Base-by-base conservation (phyloP, 2,888 invertebrate species). In the Apotomis capreana region DNA sequence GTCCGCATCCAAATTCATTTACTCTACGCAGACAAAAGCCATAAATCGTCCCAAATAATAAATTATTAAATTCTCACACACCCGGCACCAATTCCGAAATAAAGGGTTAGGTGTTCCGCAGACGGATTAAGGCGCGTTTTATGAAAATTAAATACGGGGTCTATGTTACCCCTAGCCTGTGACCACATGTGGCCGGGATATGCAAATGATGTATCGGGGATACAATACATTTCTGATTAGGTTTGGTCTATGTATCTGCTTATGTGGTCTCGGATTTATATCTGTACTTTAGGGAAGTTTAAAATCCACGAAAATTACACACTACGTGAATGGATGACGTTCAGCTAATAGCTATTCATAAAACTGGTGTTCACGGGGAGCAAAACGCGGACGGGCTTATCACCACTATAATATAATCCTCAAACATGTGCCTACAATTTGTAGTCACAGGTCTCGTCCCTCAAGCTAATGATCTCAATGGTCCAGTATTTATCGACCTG, bases 71-170 rank as follows among this genome's bases (percentile, higher is more conserved):
- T 71, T 71, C 71, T 61, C 71, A 68, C 70, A 70, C 71, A 71
- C 67, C 84, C 86, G 81, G 82, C 87, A 80, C 88, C 87, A 89
- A 89, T 89, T 90, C 85, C 80, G 81, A 88, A 88, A 88, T 87
- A 87, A 90, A 89, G 89, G 92, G 88, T 86, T 83, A 81, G 83
- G 84, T 86, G 89, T 89, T 78, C 85, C 80, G 85, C 87, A 88
- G 89, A 89, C 88, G 83, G 90, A 92, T 92, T 92, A 91, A 90
- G 90, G 87, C 87, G 87, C 87, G 87, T 91, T 92, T 89, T 90
- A 90, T 91, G 89, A 92, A 92, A 93, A 92, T 92, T 92, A 91
- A 92, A 92, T 91, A 90, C 89, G 84, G 88, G 86, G 84, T 81
- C 86, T 81, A 85, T 87, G 86, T 84, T 84, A 85, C 86, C 91